Evolutionary conservation across 2,113 vertebrate species (phyloP), one percentile per base, ranked within the genome.

Genomic region (Fregata magnificens): DNA sequence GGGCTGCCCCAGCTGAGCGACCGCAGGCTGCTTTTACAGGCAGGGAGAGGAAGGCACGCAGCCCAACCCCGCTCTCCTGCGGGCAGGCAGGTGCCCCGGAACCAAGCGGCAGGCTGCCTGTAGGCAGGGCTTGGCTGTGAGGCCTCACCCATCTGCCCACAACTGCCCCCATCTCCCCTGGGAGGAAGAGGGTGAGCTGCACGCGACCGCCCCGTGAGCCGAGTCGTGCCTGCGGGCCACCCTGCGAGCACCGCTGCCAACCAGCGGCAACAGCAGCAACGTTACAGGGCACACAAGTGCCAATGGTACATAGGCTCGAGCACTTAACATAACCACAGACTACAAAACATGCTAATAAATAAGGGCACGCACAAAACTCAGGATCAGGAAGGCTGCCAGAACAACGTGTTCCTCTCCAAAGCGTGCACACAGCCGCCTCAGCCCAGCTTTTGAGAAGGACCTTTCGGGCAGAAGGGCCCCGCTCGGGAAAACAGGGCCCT

Each of bases 131-230:
- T 52, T 10, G 40, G 18, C 62, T 20, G 14, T 2, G 11, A 72
- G 40, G 40, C 20, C 61, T 56, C 31, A 16, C n/a, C 0, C 0
- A 50, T 31, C 22, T 29, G 31, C 31, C 42, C 47, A 22, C 0
- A 0, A 5, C n/a, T 14, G 32, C 16, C 19, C 13, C 9, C 2
- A 1, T 21, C 31, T 55, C 28, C 36, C 20, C 7, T 0, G 1
- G 6, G 29, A 82, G 42, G 45, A 83, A 67, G 42, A 86, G 14
- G 29, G 29, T 9, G 26, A 91, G n/a, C 25, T 28, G 62, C 73
- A 26, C 22, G 31, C 6, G 8, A 11, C 29, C 5, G 38, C 4
- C 24, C 16, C 56, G 49, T 2, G 9, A 65, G 59, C 50, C 55
- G 6, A 25, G 26, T 7, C 2, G 11, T 4, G 3, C 31, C 91